phyloP scores from a whole-genome alignment of 2,113 vertebrate genomes.

The Atrichornis clamosus region DNA sequence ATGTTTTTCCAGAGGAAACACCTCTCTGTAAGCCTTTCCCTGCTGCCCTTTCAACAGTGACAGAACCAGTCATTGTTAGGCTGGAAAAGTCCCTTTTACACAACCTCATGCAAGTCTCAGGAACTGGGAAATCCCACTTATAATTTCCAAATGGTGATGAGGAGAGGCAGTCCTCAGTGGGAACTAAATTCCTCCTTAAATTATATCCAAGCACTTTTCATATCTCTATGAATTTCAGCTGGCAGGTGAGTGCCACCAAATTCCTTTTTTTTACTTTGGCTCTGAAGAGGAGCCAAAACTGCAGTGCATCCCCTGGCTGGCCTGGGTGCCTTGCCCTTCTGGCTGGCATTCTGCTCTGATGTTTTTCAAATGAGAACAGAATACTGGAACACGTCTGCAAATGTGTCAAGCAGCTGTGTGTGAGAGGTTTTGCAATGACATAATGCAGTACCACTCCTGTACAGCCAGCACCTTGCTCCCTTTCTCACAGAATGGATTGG shows the following conservation, averaged over 20 bases:
- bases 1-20: background rate
- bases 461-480: background rate
- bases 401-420: conserved; percentile 14
- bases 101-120: background rate
- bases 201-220: background rate
- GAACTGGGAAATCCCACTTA: background rate
- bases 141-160: background rate
- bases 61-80: background rate
- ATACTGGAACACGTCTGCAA: background rate
- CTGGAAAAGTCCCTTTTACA: background rate
- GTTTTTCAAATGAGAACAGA: conserved; percentile 22
- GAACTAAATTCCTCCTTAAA: background rate
- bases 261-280: background rate
- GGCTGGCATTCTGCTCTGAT: background rate
- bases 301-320: background rate
- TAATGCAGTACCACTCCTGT: background rate
- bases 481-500: background rate
- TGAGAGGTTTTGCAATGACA: background rate
- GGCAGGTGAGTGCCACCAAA: background rate
- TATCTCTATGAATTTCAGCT: background rate
- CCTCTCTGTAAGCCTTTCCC: background rate
- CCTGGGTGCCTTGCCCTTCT: background rate
- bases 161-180: background rate
- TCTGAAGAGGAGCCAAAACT: background rate
- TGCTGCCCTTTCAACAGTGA: background rate